Evolutionary conservation across 1,140 invertebrate species (phyloP).

Genomic region (Danaus plexippus): DNA sequence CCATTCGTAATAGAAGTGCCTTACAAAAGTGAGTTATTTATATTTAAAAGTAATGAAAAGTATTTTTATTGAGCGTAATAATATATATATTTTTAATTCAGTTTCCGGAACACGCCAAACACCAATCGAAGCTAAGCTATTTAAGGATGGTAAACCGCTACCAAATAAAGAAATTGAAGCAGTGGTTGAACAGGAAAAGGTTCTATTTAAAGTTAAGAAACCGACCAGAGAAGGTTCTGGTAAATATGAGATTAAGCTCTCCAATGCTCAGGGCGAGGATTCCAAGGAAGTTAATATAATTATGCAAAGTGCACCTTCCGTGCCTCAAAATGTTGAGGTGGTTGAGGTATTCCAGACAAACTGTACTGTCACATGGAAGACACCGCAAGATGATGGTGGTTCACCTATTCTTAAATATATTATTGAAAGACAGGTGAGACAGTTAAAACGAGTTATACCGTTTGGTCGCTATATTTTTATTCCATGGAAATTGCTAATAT

Average conservation of each 20-base stretch:
- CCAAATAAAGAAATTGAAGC: conserved; percentile 91
- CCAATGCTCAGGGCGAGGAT: conserved; percentile 91
- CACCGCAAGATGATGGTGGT: conserved; percentile 94
- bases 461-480: too few species aligned
- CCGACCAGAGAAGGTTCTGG: conserved; percentile 85
- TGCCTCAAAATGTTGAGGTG: conserved; percentile 92
- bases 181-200: conserved; percentile 90
- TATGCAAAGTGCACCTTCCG: conserved; percentile 89
- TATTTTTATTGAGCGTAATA: neutral
- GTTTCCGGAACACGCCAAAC: conserved; percentile 90
- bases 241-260: conserved; percentile 88
- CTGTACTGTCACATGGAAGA: conserved; percentile 93
- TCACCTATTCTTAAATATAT: conserved; percentile 91
- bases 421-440: conserved; percentile 91
- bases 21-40: conserved; percentile 81
- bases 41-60: neutral
- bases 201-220: conserved; percentile 92
- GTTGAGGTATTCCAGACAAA: conserved; percentile 93
- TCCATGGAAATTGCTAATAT: too few species aligned
- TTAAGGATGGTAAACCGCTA: conserved; percentile 90
- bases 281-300: conserved; percentile 86
- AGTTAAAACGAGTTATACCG: neutral
- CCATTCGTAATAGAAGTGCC: conserved; percentile 91
- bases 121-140: conserved; percentile 88
- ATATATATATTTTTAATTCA: conserved; percentile 47